Percentiles rank a stretch among this genome's conserved stretches.
Conservation (phyloP, 1,140 invertebrate species). For the Monochamus saltuarius region DNA sequence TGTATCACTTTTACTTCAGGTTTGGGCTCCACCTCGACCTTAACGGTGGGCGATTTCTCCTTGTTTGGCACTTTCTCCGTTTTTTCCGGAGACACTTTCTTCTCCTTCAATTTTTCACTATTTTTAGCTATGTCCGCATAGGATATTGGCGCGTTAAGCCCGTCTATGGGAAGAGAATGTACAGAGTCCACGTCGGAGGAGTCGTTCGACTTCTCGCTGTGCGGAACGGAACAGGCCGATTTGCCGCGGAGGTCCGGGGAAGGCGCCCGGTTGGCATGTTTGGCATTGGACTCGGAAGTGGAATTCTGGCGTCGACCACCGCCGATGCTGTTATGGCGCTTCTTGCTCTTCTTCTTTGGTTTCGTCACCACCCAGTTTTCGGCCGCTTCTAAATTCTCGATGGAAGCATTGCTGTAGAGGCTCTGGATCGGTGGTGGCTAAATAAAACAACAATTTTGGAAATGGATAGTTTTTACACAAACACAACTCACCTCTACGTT, state of each 20-base stretch:
- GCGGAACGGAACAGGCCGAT: slow-evolving; percentile 63
- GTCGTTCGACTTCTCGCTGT: slow-evolving; percentile 73
- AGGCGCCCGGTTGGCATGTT: slow-evolving; percentile 26
- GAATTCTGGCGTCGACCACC: slow-evolving; percentile 25
- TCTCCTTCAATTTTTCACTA: slow-evolving; percentile 28
- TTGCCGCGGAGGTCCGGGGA: slow-evolving; percentile 45
- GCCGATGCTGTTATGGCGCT: slow-evolving; percentile 53
- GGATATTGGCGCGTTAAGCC: slow-evolving; percentile 62
- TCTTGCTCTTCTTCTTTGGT: slow-evolving; percentile 70
- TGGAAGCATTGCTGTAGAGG: slow-evolving; percentile 49
- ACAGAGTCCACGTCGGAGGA: slow-evolving; percentile 72
- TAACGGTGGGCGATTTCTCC: slow-evolving; percentile 21
- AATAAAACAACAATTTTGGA: slow-evolving; percentile 16
- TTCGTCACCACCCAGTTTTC: slow-evolving; percentile 74
- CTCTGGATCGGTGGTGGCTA: slow-evolving; percentile 39
- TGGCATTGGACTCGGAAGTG: slow-evolving; percentile 3
- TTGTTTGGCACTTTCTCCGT: slow-evolving; percentile 18
- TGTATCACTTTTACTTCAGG: background rate
- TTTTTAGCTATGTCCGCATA: slow-evolving; percentile 74
- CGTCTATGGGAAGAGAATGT: slow-evolving; percentile 67
- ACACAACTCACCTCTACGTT: slow-evolving; percentile 58
- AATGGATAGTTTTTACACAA: background rate
- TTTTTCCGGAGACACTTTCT: slow-evolving; percentile 14
- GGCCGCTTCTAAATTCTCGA: slow-evolving; percentile 51
- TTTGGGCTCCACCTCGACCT: slow-evolving; percentile 13